A percentile compares a stretch with the other conserved stretches of the same genome.
Evolutionary conservation across 1,140 invertebrate species (phyloP).

Genomic region (Plodia interpunctella): DNA sequence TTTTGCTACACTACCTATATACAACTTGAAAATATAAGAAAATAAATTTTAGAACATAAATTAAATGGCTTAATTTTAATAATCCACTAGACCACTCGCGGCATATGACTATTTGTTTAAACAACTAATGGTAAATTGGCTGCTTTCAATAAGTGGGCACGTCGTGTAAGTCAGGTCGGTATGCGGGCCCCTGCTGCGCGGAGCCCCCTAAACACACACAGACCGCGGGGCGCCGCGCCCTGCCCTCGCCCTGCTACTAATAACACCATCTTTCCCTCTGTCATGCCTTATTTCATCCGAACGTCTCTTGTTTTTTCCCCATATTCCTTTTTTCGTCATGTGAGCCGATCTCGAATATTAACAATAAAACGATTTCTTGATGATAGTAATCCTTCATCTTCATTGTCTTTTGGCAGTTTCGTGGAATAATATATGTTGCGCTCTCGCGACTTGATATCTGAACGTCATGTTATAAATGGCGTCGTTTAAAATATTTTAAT

Average conservation of each 20-base stretch:
- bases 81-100: slow-evolving; percentile 38
- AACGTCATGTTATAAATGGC: slow-evolving; percentile 75
- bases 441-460: slow-evolving; percentile 68
- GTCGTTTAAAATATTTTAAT: slow-evolving; percentile 76
- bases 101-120: slow-evolving; percentile 58
- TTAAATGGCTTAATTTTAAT: slow-evolving; percentile 40
- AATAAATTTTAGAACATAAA: slow-evolving; percentile 10
- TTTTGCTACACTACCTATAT: background rate
- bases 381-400: slow-evolving; percentile 75
- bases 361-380: slow-evolving; percentile 69
- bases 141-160: slow-evolving; percentile 66
- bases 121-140: slow-evolving; percentile 67
- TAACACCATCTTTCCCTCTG: slow-evolving; percentile 71
- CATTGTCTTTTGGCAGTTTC: slow-evolving; percentile 76
- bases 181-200: slow-evolving; percentile 50
- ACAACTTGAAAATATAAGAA: background rate
- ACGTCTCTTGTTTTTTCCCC: slow-evolving; percentile 64
- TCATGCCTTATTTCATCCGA: slow-evolving; percentile 70
- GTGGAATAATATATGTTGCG: slow-evolving; percentile 72
- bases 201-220: slow-evolving; percentile 72
- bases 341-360: slow-evolving; percentile 54
- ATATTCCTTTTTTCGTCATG: slow-evolving; percentile 52
- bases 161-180: slow-evolving; percentile 28
- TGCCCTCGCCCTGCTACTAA: slow-evolving; percentile 55
- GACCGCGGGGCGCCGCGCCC: slow-evolving; percentile 75